Conservation (phyloP, 2,113 vertebrate genomes). For the Scytalopus superciliaris region DNA sequence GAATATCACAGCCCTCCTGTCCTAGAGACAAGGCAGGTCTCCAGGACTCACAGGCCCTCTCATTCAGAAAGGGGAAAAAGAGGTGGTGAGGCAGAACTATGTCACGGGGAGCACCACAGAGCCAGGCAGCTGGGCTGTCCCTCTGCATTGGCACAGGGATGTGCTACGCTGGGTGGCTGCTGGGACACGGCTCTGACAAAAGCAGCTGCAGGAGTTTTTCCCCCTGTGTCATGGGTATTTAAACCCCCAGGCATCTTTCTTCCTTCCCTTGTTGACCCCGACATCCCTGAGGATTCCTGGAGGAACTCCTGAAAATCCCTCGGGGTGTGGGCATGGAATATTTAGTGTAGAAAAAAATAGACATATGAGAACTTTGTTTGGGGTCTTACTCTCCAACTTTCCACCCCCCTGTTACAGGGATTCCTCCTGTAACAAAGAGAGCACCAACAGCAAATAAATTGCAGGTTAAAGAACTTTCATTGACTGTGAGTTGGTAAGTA, state of each 20-base stretch:
- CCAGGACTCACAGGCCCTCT: not conserved
- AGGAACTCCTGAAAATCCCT: not conserved
- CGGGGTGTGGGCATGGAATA: fast-evolving
- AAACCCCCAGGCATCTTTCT: not conserved
- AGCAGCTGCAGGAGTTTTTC: not conserved
- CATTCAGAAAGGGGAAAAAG: not conserved
- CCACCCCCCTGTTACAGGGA: not conserved
- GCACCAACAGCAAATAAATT: not conserved
- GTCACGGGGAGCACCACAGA: not conserved
- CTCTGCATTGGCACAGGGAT: not conserved
- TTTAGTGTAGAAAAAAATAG: not conserved
- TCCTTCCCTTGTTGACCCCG: not conserved
- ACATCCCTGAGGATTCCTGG: not conserved
- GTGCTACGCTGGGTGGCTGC: not conserved
- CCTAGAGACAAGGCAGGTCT: not conserved
- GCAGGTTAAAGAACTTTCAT: not conserved
- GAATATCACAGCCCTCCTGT: not conserved
- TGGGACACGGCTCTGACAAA: not conserved
- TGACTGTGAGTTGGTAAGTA: not conserved
- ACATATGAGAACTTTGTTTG: not conserved
- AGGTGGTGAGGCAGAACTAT: not conserved
- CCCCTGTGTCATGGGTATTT: not conserved
- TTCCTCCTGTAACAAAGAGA: not conserved
- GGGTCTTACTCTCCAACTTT: not conserved
- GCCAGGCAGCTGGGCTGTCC: not conserved